A percentile compares a stretch with the other conserved stretches of the same genome.
Evolutionary conservation across 2,113 vertebrate genomes (phyloP).

Genomic region (Gorsachius goisagi): DNA sequence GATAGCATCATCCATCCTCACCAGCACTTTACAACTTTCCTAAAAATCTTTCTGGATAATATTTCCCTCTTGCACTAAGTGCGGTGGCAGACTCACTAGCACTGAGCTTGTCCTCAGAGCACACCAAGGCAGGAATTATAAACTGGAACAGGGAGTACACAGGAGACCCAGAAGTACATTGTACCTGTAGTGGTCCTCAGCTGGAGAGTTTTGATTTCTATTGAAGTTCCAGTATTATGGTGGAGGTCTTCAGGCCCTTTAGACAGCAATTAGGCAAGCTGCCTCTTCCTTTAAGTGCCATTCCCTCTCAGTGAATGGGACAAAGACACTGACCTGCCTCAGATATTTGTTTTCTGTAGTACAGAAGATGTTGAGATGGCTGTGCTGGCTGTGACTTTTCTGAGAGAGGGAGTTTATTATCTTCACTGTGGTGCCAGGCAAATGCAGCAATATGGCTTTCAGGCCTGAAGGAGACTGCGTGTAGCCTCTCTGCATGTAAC

Average conservation of each 20-base stretch:
- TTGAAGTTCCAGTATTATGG: background rate
- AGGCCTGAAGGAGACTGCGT: background rate
- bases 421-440: background rate
- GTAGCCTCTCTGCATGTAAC: background rate
- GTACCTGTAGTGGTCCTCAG: background rate
- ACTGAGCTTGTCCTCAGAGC: background rate
- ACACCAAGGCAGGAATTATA: background rate
- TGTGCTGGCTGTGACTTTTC: background rate
- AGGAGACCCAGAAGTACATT: background rate
- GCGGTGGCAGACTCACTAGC: fast-evolving
- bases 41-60: background rate
- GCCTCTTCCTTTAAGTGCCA: background rate
- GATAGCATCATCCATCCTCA: background rate
- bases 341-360: background rate
- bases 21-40: background rate
- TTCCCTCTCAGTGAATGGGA: background rate
- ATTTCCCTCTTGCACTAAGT: background rate
- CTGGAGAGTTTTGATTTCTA: background rate
- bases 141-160: background rate
- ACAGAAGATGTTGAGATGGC: background rate
- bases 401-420: background rate
- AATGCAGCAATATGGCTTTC: background rate
- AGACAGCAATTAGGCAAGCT: background rate
- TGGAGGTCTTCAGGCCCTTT: background rate
- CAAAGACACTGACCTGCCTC: background rate